Evolutionary conservation across 2,797 vertebrate species (phyloP), one percentile per base, ranked within the genome.

Genomic region (Melanotaenia pygmaea): DNA sequence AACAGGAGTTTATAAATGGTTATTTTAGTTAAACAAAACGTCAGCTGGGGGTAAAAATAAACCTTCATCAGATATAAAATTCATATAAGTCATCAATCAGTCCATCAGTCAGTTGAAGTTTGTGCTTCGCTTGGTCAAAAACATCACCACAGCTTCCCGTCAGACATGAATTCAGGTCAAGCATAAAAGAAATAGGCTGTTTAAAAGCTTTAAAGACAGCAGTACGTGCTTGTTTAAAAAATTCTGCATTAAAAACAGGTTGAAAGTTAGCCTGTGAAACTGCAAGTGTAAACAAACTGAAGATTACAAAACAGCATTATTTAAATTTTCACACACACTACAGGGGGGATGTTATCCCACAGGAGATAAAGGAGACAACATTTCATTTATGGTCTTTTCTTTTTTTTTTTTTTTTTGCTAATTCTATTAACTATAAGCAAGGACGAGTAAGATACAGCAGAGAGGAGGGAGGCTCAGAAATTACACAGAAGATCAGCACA

Each of bases 401-500:
- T 60, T 80, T 81, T 76, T 63, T 74, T 80, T n/a, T n/a, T n/a
- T n/a, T n/a, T 74, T 61, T 38, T 50, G 45, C 59, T 87, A 54
- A 3, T 76, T 84, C 51, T 43, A 70, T 74, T 78, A 74, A 61
- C 40, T 60, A 0, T 32, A 67, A 80, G 73, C 9, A 37, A 60
- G 64, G 61, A 37, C 20, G 6, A 30, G 57, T 45, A 37, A 37
- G 54, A 37, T 34, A 2, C 38, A 10, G 47, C 32, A 0, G 60
- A 10, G 59, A 57, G 57, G 43, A 51, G 38, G 11, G 57, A 79
- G 64, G 69, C 60, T 26, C 10, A 11, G 50, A 71, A 84, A 86
- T 77, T 71, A 76, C 65, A 80, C 72, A 22, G 75, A 79, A 78
- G 84, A 89, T 87, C 84, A 70, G 82, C 79, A 77, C 88, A 92